Percentiles rank a stretch among this genome's conserved stretches.
phyloP scores from a whole-genome alignment of 2,797 vertebrate species.

The Scolopax bukidnonensis region DNA sequence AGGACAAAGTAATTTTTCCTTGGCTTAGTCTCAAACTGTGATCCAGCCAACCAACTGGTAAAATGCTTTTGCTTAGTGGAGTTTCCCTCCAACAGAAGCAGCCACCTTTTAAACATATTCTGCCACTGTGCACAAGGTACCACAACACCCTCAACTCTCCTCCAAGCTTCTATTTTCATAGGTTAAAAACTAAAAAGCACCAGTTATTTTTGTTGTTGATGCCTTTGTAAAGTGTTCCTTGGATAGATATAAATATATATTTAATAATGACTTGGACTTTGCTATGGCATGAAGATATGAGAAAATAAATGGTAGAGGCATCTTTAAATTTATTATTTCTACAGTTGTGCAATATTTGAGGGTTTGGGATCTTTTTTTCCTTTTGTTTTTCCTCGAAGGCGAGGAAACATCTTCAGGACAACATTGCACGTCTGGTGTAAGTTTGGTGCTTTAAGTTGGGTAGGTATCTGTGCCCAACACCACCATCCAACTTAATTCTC shows the following conservation, averaged over 20 bases:
- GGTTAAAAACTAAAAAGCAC: background rate
- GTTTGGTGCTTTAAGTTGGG: background rate
- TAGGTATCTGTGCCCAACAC: background rate
- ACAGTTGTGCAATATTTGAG: background rate
- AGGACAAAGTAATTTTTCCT: background rate
- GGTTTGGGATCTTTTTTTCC: background rate
- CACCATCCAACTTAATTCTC: background rate
- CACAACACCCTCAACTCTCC: background rate
- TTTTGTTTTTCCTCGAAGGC: background rate
- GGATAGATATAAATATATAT: background rate
- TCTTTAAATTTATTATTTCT: background rate
- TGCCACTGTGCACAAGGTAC: background rate
- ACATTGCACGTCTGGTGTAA: background rate
- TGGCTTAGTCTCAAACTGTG: background rate
- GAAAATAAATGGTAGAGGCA: background rate
- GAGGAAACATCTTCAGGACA: background rate
- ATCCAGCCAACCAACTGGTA: background rate
- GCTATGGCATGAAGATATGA: background rate
- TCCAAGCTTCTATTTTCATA: background rate
- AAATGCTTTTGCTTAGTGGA: background rate
- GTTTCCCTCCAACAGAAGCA: background rate
- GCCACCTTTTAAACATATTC: background rate
- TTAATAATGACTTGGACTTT: background rate
- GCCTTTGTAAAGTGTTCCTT: background rate
- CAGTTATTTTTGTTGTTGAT: background rate